Percentiles rank a stretch among this genome's conserved stretches.
These are phyloP conservation scores for Parnassius glacialis DNA, from an alignment of 2,888 invertebrate genomes.

Conservation along the genomic window DNA sequence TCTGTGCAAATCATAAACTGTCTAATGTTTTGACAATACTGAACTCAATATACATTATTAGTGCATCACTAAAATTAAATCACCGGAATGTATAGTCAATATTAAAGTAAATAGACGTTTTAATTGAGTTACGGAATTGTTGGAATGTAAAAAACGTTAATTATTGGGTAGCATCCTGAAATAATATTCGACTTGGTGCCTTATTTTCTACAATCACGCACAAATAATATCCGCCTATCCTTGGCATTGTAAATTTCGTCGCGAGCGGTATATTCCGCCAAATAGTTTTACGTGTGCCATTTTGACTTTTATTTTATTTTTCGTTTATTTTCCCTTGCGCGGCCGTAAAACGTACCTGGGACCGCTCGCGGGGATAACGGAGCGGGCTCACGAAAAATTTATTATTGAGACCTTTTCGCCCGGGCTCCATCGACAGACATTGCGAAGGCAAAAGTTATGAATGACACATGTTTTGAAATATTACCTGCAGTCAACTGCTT, in stretches of 20 bases:
- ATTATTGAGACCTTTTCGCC: constrained; percentile 80
- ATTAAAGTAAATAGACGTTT: no score
- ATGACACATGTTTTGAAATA: constrained; percentile 82
- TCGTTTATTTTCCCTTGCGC: constrained; percentile 79
- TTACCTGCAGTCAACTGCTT: constrained; percentile 77
- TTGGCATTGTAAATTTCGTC: constrained; percentile 54
- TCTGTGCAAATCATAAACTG: constrained; percentile 38
- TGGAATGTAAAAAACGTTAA: no score
- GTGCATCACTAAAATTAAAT: no score
- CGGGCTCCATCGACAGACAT: constrained; percentile 79
- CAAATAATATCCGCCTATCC: constrained; percentile 18
- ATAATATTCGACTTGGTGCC: no score
- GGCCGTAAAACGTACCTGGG: constrained; percentile 80
- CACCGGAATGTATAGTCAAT: no score
- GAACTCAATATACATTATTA: neutral
- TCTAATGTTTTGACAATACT: constrained; percentile 15
- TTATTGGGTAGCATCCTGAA: no score
- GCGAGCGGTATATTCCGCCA: constrained; percentile 62
- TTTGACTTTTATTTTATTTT: constrained; percentile 81
- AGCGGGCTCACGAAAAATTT: constrained; percentile 78
- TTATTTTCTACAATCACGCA: no score
- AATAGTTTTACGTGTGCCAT: constrained; percentile 79
- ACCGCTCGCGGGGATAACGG: constrained; percentile 75
- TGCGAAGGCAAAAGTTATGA: constrained; percentile 80
- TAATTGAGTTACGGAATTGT: no score